Base-by-base conservation (phyloP, 2,888 invertebrate species). In the Drosophila anceps region DNA sequence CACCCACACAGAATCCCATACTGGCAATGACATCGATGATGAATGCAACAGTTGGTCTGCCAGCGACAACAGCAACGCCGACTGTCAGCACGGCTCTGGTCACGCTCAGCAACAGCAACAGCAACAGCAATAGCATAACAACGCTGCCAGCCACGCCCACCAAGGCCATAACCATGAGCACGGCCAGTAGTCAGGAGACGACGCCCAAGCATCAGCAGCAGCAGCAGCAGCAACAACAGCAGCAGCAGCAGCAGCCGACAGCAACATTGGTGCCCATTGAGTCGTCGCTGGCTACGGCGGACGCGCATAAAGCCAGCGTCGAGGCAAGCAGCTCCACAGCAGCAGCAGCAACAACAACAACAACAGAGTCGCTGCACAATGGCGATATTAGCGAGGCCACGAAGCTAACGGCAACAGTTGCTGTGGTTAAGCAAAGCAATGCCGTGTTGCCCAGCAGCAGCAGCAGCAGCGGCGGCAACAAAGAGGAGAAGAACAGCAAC, bases 1-100 rank as follows among this genome's bases (percentile, higher is more conserved):
- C 92, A 20, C 85, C 92, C 68, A 82, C 93, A 59, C 84, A 92
- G 92, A 91, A 93, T 93, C 71, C 95, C 91, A 81, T 94, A 92
- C 86, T 93, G 59, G 91, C 92, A 13, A 92, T 92, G 89, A 89
- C 93, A 2, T 90, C 92, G 13, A 91, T 92, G 91, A 92, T 91
- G 87, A 91, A 91, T 73, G 88, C 92, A 54, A 86, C 84, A 0
- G 89, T 86, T 10, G 84, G 84, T 0, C 55, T 82, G 59, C 48
- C 69, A 7, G 46, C 81, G 9, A 55, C 84, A 20, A 55, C 84
- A 20, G 69, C 81, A 20, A 50, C 74, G 15, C 50, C 81, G 0
- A 69, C 74, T 13, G 72, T 69, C n/a, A 84, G 72, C 51, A 71
- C 79, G 7, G 69, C 81, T 15, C 44, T 88, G 35, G 86, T 86